Evolutionary conservation across 2,888 invertebrate species (phyloP), one percentile per base, ranked within the genome.

Genomic region (Rhagonycha lutea): DNA sequence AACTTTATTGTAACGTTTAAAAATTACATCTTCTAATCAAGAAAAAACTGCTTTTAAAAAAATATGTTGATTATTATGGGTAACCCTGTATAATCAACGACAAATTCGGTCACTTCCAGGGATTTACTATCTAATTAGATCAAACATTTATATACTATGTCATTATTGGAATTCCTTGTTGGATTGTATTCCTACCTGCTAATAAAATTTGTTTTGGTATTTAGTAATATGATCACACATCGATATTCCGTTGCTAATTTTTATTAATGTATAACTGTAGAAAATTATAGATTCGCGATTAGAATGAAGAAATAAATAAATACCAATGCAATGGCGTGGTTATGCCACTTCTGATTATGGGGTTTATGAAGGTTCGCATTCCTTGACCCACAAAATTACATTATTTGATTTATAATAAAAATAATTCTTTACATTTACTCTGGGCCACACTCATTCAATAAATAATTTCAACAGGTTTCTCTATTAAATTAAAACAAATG

Each of bases 301-400:
- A 0, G 47, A 47, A 47, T n/a, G 47, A 47, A n/a, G n/a, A 47
- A 47, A 47, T 32, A 32, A n/a, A 12, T 32, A 32, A 32, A 32
- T 47, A 8, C 47, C n/a, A n/a, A 47, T 8, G n/a, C n/a, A n/a
- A 47, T 8, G n/a, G 47, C 3, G 7, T 47, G 47, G 8, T n/a
- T 47, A 47, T 65, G 26, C 23, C 63, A 65, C 24, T 23, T 65
- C 24, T n/a, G 63, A 24, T 63, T 63, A 12, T 63, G 18, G 63
- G 10, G 24, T 24, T 62, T 63, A 63, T 24, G 63, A 63, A 24
- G 24, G 63, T 63, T 60, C 62, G 28, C 32, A 73, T 63, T 61
- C 73, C 76, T 73, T 76, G 76, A 76, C 76, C 76, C 70, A 76
- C 61, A 73, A 76, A 70, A 70, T 72, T 61, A 70, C 68, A 32